phyloP scores from a whole-genome alignment of 2,113 vertebrate species.

The Rhadina sibilatrix region DNA sequence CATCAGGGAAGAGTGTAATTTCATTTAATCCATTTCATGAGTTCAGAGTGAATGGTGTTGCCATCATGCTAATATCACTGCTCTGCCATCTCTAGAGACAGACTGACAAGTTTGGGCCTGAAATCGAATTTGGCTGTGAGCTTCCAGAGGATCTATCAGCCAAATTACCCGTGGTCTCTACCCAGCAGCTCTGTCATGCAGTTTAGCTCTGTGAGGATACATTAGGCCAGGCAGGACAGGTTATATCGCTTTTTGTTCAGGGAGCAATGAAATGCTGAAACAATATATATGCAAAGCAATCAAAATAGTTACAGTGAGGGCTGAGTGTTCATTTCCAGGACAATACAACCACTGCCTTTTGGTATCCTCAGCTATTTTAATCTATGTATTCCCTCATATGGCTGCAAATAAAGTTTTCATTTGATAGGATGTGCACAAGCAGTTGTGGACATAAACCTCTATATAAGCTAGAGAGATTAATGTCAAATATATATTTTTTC shows the following conservation, averaged over 20 bases:
- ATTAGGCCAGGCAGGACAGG: neutral
- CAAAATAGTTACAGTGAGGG: neutral
- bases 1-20: constrained; percentile 46
- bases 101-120: neutral
- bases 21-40: constrained; percentile 38
- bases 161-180: neutral
- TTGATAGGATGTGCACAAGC: neutral
- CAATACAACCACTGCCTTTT: neutral
- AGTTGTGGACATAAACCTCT: neutral
- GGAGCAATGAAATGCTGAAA: neutral
- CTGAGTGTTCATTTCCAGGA: neutral
- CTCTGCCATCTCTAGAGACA: neutral
- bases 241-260: neutral
- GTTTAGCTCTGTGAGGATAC: neutral
- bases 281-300: constrained; percentile 32
- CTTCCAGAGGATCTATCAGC: constrained; percentile 27
- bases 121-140: constrained; percentile 37
- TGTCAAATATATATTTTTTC: neutral
- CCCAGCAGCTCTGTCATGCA: neutral
- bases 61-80: constrained; percentile 11
- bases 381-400: neutral
- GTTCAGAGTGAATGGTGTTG: neutral
- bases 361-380: neutral
- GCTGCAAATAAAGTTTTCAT: neutral
- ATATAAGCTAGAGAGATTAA: neutral